A percentile compares a stretch with the other conserved stretches of the same genome.
Evolutionary conservation across 2,113 vertebrate genomes (phyloP).

Genomic region (Oryzias celebensis): DNA sequence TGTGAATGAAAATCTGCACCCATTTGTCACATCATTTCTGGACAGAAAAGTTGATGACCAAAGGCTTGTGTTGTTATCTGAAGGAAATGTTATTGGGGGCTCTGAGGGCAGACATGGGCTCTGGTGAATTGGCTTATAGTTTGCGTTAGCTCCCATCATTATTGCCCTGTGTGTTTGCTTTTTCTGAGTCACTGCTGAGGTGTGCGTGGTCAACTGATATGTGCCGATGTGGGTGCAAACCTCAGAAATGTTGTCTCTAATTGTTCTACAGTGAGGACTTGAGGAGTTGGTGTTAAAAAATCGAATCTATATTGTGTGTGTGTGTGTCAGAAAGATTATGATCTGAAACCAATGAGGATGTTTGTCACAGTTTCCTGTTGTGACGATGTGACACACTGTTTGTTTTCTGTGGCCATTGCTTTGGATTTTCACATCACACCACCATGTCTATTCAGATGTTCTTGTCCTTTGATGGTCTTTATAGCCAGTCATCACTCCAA

Average conservation of each 20-base stretch:
- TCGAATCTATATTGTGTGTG: too few species aligned
- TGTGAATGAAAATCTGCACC: not conserved
- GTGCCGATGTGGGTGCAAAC: not conserved
- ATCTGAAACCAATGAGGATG: too few species aligned
- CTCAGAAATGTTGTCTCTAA: conserved; percentile 8
- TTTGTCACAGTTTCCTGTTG: too few species aligned
- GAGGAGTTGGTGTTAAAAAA: conserved; percentile 18
- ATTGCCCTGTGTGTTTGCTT: conserved; percentile 17
- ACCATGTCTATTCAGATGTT: too few species aligned
- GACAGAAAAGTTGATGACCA: conserved; percentile 24
- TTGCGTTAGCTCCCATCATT: conserved; percentile 33
- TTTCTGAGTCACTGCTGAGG: not conserved
- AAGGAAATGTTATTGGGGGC: conserved; percentile 38
- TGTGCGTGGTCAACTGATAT: not conserved
- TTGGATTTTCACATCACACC: too few species aligned
- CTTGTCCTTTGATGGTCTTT: too few species aligned
- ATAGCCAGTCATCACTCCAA: too few species aligned
- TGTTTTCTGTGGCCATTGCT: too few species aligned
- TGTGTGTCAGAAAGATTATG: too few species aligned
- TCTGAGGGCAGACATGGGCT: conserved; percentile 15
- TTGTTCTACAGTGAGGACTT: not conserved
- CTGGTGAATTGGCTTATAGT: conserved; percentile 20
- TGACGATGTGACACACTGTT: too few species aligned
- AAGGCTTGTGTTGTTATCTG: conserved; percentile 16
- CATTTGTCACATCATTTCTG: conserved; percentile 33